Evolutionary conservation across 2,888 invertebrate species (phyloP).

Genomic region (Drosophila parthenogenetica): DNA sequence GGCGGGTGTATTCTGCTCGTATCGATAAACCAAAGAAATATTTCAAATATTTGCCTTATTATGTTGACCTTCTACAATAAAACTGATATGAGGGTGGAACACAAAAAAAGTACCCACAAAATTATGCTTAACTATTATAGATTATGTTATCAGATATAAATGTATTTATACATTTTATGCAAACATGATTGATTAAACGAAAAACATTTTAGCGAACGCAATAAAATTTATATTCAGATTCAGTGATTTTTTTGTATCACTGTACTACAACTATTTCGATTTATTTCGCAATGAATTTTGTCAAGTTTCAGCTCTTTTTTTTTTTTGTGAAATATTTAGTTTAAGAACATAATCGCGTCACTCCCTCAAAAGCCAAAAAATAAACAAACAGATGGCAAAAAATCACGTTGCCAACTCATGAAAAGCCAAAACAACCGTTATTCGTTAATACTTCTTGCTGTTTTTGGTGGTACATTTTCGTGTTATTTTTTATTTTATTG

Average conservation of each 20-base stretch:
- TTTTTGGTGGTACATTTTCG: slow-evolving; percentile 16
- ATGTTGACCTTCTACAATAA: slow-evolving; percentile 43
- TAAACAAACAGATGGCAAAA: not conserved
- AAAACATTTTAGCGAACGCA: not conserved
- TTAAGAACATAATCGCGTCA: not conserved
- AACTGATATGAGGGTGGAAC: slow-evolving; percentile 11
- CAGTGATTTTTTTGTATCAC: too few relatives aligned
- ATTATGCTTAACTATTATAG: slow-evolving; percentile 15
- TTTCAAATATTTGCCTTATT: slow-evolving; percentile 52
- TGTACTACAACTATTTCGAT: too few relatives aligned
- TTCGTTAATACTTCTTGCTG: slow-evolving; percentile 39
- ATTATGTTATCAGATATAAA: slow-evolving; percentile 17
- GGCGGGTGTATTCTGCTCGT: slow-evolving; percentile 21
- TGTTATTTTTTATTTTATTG: slow-evolving; percentile 1
- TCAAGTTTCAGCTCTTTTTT: not conserved
- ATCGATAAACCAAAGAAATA: slow-evolving; percentile 26
- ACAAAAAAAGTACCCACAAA: not conserved
- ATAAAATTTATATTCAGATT: too few relatives aligned
- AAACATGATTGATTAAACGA: not conserved
- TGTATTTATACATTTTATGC: not conserved
- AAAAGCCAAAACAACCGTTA: slow-evolving; percentile 19
- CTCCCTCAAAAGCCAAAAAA: slow-evolving; percentile 1
- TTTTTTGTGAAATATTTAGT: not conserved
- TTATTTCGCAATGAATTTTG: too few relatives aligned
- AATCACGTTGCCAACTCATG: slow-evolving; percentile 71